phyloP scores from a whole-genome alignment of 1,140 invertebrate species.

The Nomia melanderi region DNA sequence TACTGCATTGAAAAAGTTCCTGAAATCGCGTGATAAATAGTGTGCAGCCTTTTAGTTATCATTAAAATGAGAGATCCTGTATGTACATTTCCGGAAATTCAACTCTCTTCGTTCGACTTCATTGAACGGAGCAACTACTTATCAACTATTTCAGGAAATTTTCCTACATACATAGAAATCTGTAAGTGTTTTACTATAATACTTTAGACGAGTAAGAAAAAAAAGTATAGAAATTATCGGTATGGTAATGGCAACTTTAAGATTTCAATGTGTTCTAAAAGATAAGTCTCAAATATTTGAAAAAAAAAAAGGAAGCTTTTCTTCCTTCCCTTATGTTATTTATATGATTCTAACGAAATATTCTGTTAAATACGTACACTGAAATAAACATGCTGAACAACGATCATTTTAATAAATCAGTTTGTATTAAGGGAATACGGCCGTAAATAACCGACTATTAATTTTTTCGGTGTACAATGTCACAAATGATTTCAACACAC shows the following conservation, averaged over 20 bases:
- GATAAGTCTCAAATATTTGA: conserved; percentile 15
- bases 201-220: conserved; percentile 47
- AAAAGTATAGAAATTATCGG: conserved; percentile 36
- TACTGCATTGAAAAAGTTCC: conserved; percentile 57
- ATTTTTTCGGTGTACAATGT: background rate
- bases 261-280: conserved; percentile 43
- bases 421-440: background rate
- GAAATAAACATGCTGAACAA: conserved; percentile 27
- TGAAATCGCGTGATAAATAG: conserved; percentile 63
- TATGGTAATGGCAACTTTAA: conserved; percentile 40
- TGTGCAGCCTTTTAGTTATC: conserved; percentile 19
- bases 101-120: conserved; percentile 27
- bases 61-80: conserved; percentile 9
- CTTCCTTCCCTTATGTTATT: conserved; percentile 23
- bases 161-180: conserved; percentile 54
- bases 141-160: conserved; percentile 61
- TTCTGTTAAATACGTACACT: conserved; percentile 9
- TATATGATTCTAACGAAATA: conserved; percentile 34
- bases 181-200: conserved; percentile 60
- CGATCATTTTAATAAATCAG: conserved; percentile 28
- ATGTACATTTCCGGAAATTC: conserved; percentile 45
- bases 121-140: conserved; percentile 35
- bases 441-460: conserved; percentile 14
- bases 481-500: background rate
- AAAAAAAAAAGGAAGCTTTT: background rate